Percentiles rank a stretch among this genome's conserved stretches.
These are phyloP conservation scores for Ariopsis seemanni DNA, from an alignment of 2,113 vertebrate species.

Conservation along the genomic window DNA sequence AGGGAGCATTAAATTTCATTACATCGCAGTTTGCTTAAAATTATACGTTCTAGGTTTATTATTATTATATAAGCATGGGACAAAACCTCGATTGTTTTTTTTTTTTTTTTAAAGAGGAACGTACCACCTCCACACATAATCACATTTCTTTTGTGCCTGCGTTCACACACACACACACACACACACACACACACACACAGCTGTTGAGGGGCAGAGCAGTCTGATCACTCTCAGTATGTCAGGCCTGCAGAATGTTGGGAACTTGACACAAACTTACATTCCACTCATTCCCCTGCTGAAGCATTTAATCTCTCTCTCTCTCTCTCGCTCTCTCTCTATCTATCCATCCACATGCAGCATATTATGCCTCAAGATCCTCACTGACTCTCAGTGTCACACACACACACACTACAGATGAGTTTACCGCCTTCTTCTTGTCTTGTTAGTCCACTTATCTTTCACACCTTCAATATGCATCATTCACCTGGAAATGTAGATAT, in stretches of 20 bases:
- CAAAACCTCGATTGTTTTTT: neutral
- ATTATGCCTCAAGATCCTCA: slow-evolving; percentile 16
- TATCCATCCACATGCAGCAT: slow-evolving; percentile 5
- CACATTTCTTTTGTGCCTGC: neutral
- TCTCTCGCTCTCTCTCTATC: neutral
- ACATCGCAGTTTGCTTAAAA: slow-evolving; percentile 15
- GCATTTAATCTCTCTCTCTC: slow-evolving; percentile 50
- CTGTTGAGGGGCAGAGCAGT: slow-evolving; percentile 69
- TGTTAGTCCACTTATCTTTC: neutral
- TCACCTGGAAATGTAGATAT: neutral
- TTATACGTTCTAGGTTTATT: neutral
- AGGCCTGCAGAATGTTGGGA: slow-evolving; percentile 71
- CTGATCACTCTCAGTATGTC: slow-evolving; percentile 74
- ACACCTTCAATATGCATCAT: neutral
- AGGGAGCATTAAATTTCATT: neutral
- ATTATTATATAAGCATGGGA: neutral
- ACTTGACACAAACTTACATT: slow-evolving; percentile 66
- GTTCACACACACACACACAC: slow-evolving; percentile 30
- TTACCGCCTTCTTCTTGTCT: neutral
- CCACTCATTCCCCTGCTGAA: slow-evolving; percentile 66
- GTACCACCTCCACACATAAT: neutral
- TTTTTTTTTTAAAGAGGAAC: neutral
- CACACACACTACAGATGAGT: neutral
- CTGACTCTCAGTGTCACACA: slow-evolving; percentile 38
- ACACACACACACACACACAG: slow-evolving; percentile 61